Evolutionary conservation across 2,888 invertebrate genomes (phyloP).

Genomic region (Craniophora ligustri): DNA sequence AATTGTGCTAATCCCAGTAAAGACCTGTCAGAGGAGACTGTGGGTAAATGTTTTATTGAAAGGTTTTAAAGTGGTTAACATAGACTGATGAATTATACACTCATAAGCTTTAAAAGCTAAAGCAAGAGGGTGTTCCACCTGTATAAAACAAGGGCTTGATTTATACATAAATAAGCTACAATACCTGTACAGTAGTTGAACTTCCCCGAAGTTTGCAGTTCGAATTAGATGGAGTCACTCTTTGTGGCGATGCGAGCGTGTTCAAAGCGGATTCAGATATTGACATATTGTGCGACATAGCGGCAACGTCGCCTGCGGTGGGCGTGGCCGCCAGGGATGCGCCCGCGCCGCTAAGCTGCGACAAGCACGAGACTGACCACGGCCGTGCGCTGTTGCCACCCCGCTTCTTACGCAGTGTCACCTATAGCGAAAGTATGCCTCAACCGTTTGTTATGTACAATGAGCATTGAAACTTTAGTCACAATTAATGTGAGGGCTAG

Average conservation of each 20-base stretch:
- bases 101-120: not conserved
- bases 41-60: not conserved
- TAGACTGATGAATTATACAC: not conserved
- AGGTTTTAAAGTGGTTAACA: slow-evolving; percentile 9
- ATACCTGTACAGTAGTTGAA: slow-evolving; percentile 85
- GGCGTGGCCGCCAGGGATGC: slow-evolving; percentile 81
- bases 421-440: slow-evolving; percentile 72
- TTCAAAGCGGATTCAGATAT: slow-evolving; percentile 97
- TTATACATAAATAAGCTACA: not conserved
- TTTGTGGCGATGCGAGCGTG: slow-evolving; percentile 89
- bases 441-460: slow-evolving; percentile 63
- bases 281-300: slow-evolving; percentile 91
- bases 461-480: slow-evolving; percentile 28
- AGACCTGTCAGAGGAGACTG: too few relatives aligned
- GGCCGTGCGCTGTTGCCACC: slow-evolving; percentile 90
- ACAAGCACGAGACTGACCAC: slow-evolving; percentile 96
- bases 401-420: slow-evolving; percentile 90
- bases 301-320: slow-evolving; percentile 72
- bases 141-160: not conserved
- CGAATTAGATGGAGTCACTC: slow-evolving; percentile 80
- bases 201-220: slow-evolving; percentile 83
- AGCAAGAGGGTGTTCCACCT: not conserved
- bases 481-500: slow-evolving; percentile 1
- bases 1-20: not conserved
- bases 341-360: slow-evolving; percentile 90